Conservation (phyloP, 2,113 vertebrate species). For the Turdus rufiventris region DNA sequence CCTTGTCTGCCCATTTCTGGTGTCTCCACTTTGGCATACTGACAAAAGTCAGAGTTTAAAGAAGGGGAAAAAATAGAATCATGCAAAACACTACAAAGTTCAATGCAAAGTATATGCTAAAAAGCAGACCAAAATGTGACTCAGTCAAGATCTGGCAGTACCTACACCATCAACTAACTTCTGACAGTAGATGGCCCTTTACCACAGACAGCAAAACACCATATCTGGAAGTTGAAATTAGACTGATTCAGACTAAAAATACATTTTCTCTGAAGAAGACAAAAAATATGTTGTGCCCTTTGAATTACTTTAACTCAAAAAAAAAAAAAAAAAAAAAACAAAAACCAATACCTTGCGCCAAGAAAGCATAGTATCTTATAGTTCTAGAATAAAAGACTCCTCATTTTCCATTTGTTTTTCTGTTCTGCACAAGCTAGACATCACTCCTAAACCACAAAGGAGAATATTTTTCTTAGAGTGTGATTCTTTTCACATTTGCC, state of each 20-base stretch:
- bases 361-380: background rate
- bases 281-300: background rate
- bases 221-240: background rate
- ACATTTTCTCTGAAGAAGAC: background rate
- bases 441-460: background rate
- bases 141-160: background rate
- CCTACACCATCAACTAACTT: background rate
- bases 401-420: no score
- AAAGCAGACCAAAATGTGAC: background rate
- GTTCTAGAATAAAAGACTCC: background rate
- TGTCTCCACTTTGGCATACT: background rate
- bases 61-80: background rate
- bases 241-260: background rate
- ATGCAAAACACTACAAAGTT: background rate
- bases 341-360: background rate
- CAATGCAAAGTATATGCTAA: rapidly evolving
- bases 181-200: background rate
- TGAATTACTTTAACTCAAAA: background rate
- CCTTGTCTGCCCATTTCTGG: background rate
- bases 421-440: background rate
- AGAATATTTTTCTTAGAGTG: background rate
- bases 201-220: background rate
- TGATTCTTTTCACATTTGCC: background rate
- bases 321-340: background rate
- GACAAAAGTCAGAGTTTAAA: background rate